Base-by-base conservation (phyloP, 2,113 vertebrate genomes). In the Malurus melanocephalus region DNA sequence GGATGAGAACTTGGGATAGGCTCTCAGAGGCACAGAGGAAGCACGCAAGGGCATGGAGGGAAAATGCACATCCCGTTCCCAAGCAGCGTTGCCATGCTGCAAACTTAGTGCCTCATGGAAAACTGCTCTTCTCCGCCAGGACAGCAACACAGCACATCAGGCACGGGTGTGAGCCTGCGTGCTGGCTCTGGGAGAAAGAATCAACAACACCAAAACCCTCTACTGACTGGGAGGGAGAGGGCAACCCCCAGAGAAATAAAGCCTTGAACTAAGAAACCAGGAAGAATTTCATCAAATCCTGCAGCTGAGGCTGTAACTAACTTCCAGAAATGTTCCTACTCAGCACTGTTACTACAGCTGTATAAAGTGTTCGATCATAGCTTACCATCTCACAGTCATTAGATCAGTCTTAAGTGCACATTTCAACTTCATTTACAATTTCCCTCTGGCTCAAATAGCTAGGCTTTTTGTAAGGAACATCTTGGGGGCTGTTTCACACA, bases 121-220 rank as follows among this genome's bases (percentile, higher is more conserved):
- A 35, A 30, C n/a, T 46, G 33, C 6, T 32, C 9, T 38, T 53
- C 60, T 45, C 3, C 28, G 48, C 28, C 40, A 22, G 78, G 56
- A 42, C 3, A 2, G 30, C 5, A 23, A 13, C 0, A 26, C 19
- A 42, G 40, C 28, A 42, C 33, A 48, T 9, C 1, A 7, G 35
- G 26, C 48, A 43, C 2, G 5, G 15, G 16, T 4, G 3, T 0
- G 1, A 55, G 43, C 20, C 19, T 0, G 0, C 0, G 22, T 6
- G 10, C 67, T 46, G 26, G 18, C 8, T 27, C 53, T 30, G 35
- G 33, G 15, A 66, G 30, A 49, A 49, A 20, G 5, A 13, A 35
- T 7, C 5, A 26, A 33, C 52, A 62, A n/a, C 14, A 65, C 17
- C 8, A 9, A 67, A 82, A n/a, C 16, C 23, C 24, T 15, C 5